phyloP scores from a whole-genome alignment of 2,888 invertebrate genomes.

The Heliconius cydno region DNA sequence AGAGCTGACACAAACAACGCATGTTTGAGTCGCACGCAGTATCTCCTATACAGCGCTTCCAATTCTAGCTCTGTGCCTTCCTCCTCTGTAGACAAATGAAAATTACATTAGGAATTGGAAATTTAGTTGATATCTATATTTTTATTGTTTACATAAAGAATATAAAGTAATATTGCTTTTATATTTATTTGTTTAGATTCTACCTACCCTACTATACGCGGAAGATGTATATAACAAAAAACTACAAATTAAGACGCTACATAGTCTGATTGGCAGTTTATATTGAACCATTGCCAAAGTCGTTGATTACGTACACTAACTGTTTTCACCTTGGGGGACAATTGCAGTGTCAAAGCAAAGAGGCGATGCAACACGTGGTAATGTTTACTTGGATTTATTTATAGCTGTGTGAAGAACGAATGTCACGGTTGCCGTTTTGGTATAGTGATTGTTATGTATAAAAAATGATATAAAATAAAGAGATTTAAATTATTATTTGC shows the following conservation, averaged over 20 bases:
- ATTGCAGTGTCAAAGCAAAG: conserved; percentile 53
- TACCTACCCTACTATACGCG: not conserved
- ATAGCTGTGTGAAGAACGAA: not conserved
- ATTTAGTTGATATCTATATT: not conserved
- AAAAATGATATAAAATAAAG: no score
- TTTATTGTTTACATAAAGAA: no score
- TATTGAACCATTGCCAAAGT: conserved; percentile 51
- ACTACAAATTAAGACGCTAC: conserved; percentile 35
- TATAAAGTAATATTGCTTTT: no score
- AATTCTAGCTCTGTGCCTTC: conserved; percentile 85
- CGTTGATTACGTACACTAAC: conserved; percentile 51
- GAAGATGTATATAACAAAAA: not conserved
- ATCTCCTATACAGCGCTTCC: conserved; percentile 87
- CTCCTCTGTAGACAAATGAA: conserved; percentile 74
- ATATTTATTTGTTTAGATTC: not conserved
- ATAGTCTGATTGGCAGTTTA: conserved; percentile 31
- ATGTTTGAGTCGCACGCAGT: conserved; percentile 88
- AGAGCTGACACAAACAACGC: conserved; percentile 90
- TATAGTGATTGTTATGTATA: no score
- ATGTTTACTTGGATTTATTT: conserved; percentile 30
- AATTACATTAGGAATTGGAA: not conserved
- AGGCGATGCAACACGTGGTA: conserved; percentile 48
- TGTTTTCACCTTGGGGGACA: conserved; percentile 54
- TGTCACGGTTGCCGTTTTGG: not conserved
- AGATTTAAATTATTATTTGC: no score